Conservation (phyloP, 30 jellyfish, hydroid and myxozoan species). For the Nemopilema nomurai region DNA sequence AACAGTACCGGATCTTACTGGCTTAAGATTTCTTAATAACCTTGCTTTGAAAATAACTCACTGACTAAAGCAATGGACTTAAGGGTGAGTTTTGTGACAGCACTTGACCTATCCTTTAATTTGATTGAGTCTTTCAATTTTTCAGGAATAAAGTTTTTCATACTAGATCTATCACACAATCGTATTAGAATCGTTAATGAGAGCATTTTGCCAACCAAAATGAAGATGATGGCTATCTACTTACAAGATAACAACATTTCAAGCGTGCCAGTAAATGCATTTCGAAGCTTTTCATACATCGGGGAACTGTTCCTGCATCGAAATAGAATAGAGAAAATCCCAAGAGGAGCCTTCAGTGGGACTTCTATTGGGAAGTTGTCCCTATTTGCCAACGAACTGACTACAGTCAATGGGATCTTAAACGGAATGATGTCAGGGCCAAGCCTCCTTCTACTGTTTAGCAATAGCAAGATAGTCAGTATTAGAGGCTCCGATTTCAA, state of each 20-base stretch:
- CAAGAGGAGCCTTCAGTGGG: not conserved
- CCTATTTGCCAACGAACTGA: not conserved
- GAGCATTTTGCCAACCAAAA: not conserved
- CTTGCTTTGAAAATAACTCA: not conserved
- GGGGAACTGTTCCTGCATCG: conserved; percentile 16
- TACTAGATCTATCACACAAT: conserved; percentile 3
- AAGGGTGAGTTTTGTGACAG: not conserved
- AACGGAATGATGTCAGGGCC: not conserved
- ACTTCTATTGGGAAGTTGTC: not conserved
- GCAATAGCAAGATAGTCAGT: not conserved
- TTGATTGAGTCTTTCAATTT: conserved; percentile 1
- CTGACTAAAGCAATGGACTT: not conserved
- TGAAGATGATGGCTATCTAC: not conserved
- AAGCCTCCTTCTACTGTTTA: not conserved
- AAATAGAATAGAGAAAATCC: not conserved
- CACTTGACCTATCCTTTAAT: not conserved
- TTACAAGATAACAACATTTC: not conserved
- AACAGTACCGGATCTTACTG: conserved; percentile 9
- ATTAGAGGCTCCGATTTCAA: not conserved
- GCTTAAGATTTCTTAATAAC: not conserved
- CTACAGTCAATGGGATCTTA: not conserved
- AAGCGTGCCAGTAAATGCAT: not conserved
- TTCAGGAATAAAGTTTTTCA: not conserved
- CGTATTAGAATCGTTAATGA: not conserved
- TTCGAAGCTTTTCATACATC: not conserved